Base-by-base conservation (phyloP, 2,113 vertebrate genomes). In the Ancistrus triradiatus region DNA sequence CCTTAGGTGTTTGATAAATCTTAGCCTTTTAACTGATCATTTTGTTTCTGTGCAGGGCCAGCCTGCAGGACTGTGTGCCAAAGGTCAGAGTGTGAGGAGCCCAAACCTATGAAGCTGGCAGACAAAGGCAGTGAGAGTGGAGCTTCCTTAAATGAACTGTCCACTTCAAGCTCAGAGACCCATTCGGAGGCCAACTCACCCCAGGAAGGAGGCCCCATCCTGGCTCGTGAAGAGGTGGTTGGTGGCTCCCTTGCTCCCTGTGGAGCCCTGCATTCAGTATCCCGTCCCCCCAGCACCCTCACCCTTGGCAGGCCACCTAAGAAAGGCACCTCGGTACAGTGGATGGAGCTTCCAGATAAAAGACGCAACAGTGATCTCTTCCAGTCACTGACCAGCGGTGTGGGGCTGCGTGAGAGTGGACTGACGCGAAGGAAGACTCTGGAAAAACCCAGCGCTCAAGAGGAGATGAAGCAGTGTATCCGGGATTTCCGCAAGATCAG, bases 381-480 rank as follows among this genome's bases (percentile, higher is more conserved):
- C 84, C 91, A 94, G 83, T 90, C 91, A 7, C 85, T 94, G 72
- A 92, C 91, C 78, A 92, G 90, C 75, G 90, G 72, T 5, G 66
- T 24, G 4, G 62, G 68, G 55, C 18, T 35, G 0, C 37, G 86
- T 63, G 91, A 90, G 75, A 88, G 87, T 3, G 92, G 91, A 37
- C 88, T 92, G 50, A 91, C 87, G 55, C 90, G 91, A 83, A 90
- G 88, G 85, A 93, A 88, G 79, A 88, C 89, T 31, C 88, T 85
- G 15, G 92, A 93, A 84, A 92, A 91, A 81, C 82, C 91, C 52
- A 92, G 86, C 6, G 79, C 81, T 3, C 91, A 93, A 77, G 92
- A 93, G 75, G 91, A 94, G 80, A 93, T 94, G 92, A 91, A 92
- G 79, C 90, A 92, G 76, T 94, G 92, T 48, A 92, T 94, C 65